Conservation (phyloP, 2,113 vertebrate genomes). For the Archilochus colubris region DNA sequence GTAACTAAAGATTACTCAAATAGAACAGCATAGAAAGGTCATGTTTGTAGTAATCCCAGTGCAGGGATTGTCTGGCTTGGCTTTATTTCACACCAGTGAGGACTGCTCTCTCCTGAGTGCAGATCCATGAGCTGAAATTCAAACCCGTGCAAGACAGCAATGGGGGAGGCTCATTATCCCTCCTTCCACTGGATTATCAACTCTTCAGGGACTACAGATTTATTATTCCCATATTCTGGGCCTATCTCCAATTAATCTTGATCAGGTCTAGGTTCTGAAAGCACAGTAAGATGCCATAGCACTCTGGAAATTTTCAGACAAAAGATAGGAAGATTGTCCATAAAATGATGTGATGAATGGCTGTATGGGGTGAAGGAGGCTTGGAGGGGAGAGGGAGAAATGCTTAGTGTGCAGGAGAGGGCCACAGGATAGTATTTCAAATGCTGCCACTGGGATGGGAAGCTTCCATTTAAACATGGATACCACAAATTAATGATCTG, state of each 20-base stretch:
- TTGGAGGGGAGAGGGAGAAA: not conserved
- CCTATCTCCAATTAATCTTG: not conserved
- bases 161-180: not conserved
- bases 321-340: not conserved
- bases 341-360: not conserved
- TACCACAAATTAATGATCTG: not conserved
- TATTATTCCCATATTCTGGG: not conserved
- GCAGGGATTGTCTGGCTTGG: not conserved
- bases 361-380: not conserved
- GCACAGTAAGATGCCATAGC: not conserved
- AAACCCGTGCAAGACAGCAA: not conserved
- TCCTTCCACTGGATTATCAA: not conserved
- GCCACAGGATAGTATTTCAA: rapidly evolving
- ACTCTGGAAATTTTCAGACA: not conserved
- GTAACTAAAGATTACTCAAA: not conserved
- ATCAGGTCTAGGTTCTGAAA: not conserved
- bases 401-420: not conserved
- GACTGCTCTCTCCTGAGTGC: not conserved
- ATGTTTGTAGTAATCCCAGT: not conserved
- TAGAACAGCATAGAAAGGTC: not conserved
- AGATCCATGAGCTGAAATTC: not conserved
- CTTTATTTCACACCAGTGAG: not conserved
- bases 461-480: not conserved
- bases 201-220: not conserved
- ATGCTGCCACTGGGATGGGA: not conserved